These are phyloP conservation scores for Eriocheir sinensis DNA, from an alignment of 1,140 invertebrate species.

Conservation along the genomic window DNA sequence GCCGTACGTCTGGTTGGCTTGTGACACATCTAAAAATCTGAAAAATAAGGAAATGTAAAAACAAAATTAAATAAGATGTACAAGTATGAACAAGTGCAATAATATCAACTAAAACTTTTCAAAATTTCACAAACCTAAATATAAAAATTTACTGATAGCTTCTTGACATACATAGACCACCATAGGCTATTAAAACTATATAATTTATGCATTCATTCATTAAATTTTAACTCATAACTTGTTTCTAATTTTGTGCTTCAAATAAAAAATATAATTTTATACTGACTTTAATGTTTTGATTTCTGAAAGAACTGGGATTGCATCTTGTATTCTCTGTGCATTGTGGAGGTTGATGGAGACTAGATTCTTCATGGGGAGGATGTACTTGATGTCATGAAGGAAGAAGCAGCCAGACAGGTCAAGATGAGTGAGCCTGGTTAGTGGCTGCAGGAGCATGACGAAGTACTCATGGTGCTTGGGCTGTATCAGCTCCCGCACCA, in stretches of 20 bases:
- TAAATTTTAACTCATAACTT: background rate
- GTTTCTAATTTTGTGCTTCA: no score
- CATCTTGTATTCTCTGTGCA: constrained; percentile 84
- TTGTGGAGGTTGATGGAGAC: constrained; percentile 89
- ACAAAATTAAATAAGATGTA: background rate
- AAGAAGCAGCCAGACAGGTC: constrained; percentile 90
- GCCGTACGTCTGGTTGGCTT: constrained; percentile 82
- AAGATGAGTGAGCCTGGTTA: constrained; percentile 87
- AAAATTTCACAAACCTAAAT: background rate
- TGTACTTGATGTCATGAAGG: constrained; percentile 84
- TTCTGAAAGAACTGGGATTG: constrained; percentile 84
- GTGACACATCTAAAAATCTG: constrained; percentile 92
- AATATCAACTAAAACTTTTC: background rate
- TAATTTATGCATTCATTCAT: background rate
- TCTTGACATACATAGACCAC: background rate
- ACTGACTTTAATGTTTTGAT: constrained; percentile 84
- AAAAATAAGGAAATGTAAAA: constrained; percentile 76
- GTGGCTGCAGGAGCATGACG: constrained; percentile 84
- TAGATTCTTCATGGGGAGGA: constrained; percentile 86
- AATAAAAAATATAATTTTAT: constrained; percentile 66
- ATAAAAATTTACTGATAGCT: background rate
- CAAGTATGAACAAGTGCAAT: background rate
- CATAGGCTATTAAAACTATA: background rate
- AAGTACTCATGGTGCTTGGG: constrained; percentile 83
- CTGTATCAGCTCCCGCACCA: constrained; percentile 84